A percentile compares a stretch with the other conserved stretches of the same genome.
phyloP scores from a whole-genome alignment of 2,888 invertebrate species.

The Caenorhabditis uteleia region DNA sequence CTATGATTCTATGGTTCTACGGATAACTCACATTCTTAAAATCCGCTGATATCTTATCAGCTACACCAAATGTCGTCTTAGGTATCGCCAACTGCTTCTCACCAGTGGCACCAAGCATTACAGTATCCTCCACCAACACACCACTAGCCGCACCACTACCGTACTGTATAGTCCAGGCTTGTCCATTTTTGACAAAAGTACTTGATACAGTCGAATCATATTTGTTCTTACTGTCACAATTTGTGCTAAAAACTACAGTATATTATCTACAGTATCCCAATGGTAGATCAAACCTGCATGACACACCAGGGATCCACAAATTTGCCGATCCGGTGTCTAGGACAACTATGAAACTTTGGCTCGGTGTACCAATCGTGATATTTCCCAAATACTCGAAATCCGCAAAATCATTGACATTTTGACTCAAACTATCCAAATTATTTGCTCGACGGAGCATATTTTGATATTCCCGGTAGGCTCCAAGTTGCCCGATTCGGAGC shows the following conservation, averaged over 20 bases:
- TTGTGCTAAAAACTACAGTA: not conserved
- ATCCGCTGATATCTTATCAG: slow-evolving; percentile 40
- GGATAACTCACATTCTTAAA: slow-evolving; percentile 41
- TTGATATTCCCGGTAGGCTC: slow-evolving; percentile 43
- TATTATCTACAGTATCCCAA: too few relatives aligned
- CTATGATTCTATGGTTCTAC: too few relatives aligned
- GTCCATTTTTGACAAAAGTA: slow-evolving; percentile 85
- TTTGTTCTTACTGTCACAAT: slow-evolving; percentile 75
- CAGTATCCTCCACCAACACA: slow-evolving; percentile 86
- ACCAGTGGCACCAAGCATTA: slow-evolving; percentile 71
- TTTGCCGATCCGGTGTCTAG: slow-evolving; percentile 61
- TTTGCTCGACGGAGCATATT: slow-evolving; percentile 23
- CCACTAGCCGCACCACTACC: slow-evolving; percentile 89
- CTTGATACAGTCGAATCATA: slow-evolving; percentile 86
- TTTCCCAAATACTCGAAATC: slow-evolving; percentile 70
- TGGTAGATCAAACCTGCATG: slow-evolving; percentile 42
- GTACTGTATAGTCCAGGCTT: slow-evolving; percentile 87
- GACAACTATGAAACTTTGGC: slow-evolving; percentile 53
- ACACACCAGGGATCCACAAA: slow-evolving; percentile 57
- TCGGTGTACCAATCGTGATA: slow-evolving; percentile 55
- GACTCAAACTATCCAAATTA: slow-evolving; percentile 31
- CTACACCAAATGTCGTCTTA: slow-evolving; percentile 50
- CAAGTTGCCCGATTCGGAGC: slow-evolving; percentile 42
- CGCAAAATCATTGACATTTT: slow-evolving; percentile 44
- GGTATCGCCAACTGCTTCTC: slow-evolving; percentile 41